Evolutionary conservation across 2,797 vertebrate genomes (phyloP).

Genomic region (Staurois parvus): DNA sequence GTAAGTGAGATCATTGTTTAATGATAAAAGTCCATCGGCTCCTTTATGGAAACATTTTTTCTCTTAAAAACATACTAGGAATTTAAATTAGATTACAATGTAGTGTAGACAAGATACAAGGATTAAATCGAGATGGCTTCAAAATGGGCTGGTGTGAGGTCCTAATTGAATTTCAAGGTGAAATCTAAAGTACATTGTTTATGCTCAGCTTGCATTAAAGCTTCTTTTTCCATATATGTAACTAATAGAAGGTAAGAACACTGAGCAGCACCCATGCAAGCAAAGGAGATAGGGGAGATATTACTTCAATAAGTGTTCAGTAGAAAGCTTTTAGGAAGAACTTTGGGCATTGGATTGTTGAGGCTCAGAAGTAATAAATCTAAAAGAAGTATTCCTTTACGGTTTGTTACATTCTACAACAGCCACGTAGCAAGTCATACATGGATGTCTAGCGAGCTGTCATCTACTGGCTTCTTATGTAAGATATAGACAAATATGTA

Average conservation of each 20-base stretch:
- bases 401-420: too few species aligned
- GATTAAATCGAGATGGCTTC: slow-evolving; percentile 2
- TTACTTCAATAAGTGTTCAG: too few species aligned
- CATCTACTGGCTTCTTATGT: too few species aligned
- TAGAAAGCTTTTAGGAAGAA: too few species aligned
- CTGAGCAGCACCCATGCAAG: too few species aligned
- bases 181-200: slow-evolving; percentile 12
- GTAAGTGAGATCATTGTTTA: slow-evolving; percentile 44
- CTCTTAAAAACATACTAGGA: slow-evolving; percentile 23
- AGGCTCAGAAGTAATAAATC: too few species aligned
- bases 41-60: slow-evolving; percentile 40
- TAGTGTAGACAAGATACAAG: slow-evolving; percentile 25
- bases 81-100: slow-evolving; percentile 31
- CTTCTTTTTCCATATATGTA: background rate
- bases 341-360: too few species aligned
- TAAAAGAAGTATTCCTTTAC: too few species aligned
- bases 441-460: too few species aligned
- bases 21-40: slow-evolving; percentile 16
- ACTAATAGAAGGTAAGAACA: background rate
- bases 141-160: background rate
- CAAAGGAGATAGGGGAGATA: too few species aligned
- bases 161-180: slow-evolving; percentile 1
- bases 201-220: background rate
- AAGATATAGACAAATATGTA: too few species aligned
- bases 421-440: too few species aligned